These are phyloP conservation scores for Axis porcinus DNA, from an alignment of 2,113 vertebrate genomes.

Conservation along the genomic window DNA sequence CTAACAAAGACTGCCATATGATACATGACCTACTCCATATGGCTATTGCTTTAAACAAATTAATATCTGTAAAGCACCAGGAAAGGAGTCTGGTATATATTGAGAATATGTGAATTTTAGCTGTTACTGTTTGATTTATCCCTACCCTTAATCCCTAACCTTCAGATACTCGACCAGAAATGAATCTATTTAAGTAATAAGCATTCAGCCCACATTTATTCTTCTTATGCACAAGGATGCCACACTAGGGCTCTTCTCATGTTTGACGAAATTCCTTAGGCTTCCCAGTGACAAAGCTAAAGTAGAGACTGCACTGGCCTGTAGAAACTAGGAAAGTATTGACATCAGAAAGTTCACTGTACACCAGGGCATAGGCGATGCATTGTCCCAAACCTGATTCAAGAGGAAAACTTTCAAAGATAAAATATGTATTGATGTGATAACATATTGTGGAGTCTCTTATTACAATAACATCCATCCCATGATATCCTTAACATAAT, in stretches of 20 bases:
- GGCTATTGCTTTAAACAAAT: background rate
- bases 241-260: background rate
- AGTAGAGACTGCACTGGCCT: background rate
- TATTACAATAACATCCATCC: background rate
- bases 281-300: background rate
- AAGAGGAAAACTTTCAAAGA: background rate
- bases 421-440: background rate
- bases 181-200: background rate
- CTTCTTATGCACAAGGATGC: background rate
- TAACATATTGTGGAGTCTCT: background rate
- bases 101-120: background rate
- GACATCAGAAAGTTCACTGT: background rate
- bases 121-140: background rate
- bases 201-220: background rate
- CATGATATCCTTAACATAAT: background rate
- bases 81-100: background rate
- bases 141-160: background rate
- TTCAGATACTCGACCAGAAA: background rate
- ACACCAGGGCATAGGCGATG: background rate
- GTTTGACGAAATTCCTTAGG: background rate
- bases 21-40: background rate
- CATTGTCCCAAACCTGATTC: background rate
- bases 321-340: background rate
- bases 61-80: background rate
- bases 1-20: background rate